Conservation (phyloP, 2,888 invertebrate species). For the Hemaris fuciformis region DNA sequence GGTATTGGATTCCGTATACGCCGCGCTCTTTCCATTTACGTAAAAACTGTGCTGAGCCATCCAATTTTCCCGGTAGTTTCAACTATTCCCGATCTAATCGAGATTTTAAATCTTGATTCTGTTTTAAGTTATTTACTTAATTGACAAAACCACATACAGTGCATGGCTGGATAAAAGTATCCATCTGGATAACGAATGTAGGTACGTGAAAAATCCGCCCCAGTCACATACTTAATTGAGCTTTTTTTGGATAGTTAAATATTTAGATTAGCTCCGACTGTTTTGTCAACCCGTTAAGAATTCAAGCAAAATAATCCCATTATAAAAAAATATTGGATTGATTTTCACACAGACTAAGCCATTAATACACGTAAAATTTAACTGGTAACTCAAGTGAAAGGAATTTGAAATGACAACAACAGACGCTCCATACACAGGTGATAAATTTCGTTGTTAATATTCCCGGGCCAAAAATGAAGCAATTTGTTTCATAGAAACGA, state of each 20-base stretch:
- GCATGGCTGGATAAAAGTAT: too few relatives aligned
- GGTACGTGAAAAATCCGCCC: too few relatives aligned
- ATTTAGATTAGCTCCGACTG: too few relatives aligned
- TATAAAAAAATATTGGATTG: too few relatives aligned
- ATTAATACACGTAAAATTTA: not conserved
- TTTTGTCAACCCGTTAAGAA: too few relatives aligned
- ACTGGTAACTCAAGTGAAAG: constrained; percentile 13
- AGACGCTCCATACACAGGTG: constrained; percentile 54
- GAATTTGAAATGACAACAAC: constrained; percentile 48
- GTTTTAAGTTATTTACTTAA: too few relatives aligned
- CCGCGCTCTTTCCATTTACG: not conserved
- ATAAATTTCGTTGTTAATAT: constrained; percentile 71
- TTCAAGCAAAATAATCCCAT: too few relatives aligned
- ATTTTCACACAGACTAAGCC: not conserved
- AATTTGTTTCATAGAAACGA: constrained; percentile 71
- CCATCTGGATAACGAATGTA: too few relatives aligned
- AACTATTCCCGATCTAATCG: not conserved
- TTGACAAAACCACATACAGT: too few relatives aligned
- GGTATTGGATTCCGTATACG: constrained; percentile 9
- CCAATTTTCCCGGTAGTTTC: not conserved
- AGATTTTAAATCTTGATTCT: not conserved
- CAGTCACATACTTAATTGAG: too few relatives aligned
- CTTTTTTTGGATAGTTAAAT: too few relatives aligned
- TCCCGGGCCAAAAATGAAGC: constrained; percentile 69
- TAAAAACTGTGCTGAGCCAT: not conserved